phyloP scores from a whole-genome alignment of 1,140 invertebrate species.

The Tetramorium parvispinum region DNA sequence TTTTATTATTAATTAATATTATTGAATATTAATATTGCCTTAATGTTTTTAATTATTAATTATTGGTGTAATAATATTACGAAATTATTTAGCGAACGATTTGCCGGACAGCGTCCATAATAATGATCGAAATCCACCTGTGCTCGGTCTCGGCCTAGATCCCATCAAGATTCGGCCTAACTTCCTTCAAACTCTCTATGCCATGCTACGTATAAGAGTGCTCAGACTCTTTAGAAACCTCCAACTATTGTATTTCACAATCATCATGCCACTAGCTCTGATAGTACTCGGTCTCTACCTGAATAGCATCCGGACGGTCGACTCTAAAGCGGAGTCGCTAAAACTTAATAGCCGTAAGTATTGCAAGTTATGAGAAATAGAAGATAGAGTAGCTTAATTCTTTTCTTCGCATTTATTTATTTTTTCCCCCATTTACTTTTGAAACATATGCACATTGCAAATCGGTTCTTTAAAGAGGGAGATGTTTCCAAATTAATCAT shows the following conservation, averaged over 20 bases:
- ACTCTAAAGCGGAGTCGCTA: conserved; percentile 88
- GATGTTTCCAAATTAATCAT: not conserved
- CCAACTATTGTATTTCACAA: conserved; percentile 85
- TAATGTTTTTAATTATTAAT: not conserved
- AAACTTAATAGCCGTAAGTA: conserved; percentile 84
- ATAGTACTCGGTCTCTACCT: conserved; percentile 89
- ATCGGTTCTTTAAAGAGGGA: not conserved
- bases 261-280: conserved; percentile 87
- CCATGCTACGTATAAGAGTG: conserved; percentile 84
- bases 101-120: conserved; percentile 81
- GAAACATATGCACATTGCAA: not conserved
- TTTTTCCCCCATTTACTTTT: not conserved
- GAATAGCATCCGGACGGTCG: conserved; percentile 88
- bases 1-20: not conserved
- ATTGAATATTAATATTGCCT: not conserved
- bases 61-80: not conserved
- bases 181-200: conserved; percentile 85
- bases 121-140: conserved; percentile 82
- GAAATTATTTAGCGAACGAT: conserved; percentile 73
- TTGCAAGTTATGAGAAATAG: conserved; percentile 23
- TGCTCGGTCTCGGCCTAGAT: conserved; percentile 86
- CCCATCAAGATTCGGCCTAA: conserved; percentile 86
- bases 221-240: conserved; percentile 85
- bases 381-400: not conserved
- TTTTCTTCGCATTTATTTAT: not conserved